Evolutionary conservation across 2,888 invertebrate genomes (phyloP).

Genomic region (Pyrocoelia pectoralis): DNA sequence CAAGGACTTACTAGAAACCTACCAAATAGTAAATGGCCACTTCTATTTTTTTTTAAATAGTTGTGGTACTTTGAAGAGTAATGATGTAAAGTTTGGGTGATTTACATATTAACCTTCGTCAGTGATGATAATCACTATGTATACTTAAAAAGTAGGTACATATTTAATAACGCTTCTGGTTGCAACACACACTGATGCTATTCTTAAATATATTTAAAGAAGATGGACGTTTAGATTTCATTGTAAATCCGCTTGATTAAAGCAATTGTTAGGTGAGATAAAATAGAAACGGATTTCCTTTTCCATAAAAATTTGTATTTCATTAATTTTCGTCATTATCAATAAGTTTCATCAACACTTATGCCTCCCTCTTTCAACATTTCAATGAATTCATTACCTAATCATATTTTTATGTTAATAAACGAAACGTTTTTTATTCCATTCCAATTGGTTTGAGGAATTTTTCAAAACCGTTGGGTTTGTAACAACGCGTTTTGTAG

Average conservation of each 20-base stretch:
- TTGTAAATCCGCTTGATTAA: slow-evolving; percentile 1
- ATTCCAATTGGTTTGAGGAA: slow-evolving; percentile 5
- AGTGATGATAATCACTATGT: background rate
- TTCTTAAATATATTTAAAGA: background rate
- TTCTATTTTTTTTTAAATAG: no score
- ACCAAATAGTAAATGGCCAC: no score
- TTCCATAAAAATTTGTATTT: slow-evolving; percentile 1
- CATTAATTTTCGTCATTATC: background rate
- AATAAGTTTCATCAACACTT: background rate
- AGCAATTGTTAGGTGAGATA: background rate
- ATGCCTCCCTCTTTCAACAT: background rate
- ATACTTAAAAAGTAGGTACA: background rate
- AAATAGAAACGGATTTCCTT: slow-evolving; percentile 1
- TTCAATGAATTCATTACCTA: background rate
- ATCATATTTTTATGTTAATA: slow-evolving; percentile 8
- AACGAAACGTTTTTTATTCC: slow-evolving; percentile 1
- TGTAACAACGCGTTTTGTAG: background rate
- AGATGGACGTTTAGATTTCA: background rate
- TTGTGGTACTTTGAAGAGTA: no score
- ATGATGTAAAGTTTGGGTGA: no score
- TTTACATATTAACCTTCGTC: background rate
- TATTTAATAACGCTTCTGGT: background rate
- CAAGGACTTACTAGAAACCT: no score
- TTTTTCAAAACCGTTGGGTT: background rate
- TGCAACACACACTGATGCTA: background rate